These are phyloP conservation scores for Electrophaes corylata DNA, from an alignment of 2,888 invertebrate species.

Conservation along the genomic window DNA sequence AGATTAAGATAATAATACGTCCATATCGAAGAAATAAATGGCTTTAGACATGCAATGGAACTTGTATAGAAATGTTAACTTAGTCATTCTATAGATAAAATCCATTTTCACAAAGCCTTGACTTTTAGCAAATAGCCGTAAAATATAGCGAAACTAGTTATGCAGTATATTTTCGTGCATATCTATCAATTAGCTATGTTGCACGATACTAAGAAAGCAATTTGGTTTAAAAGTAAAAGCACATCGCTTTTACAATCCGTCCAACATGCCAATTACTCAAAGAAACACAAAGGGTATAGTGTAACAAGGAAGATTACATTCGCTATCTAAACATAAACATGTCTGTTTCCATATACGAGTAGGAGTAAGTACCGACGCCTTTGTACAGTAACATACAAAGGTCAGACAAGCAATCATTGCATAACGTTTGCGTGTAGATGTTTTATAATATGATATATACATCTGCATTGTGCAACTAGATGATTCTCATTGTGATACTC, in stretches of 20 bases:
- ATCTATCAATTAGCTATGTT: conserved; percentile 13
- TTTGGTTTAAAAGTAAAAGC: conserved; percentile 21
- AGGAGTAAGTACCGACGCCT: conserved; percentile 18
- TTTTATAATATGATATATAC: conserved; percentile 45
- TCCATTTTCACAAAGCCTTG: conserved; percentile 12
- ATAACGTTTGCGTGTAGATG: conserved; percentile 49
- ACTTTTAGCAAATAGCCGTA: conserved; percentile 1
- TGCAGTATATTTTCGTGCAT: conserved; percentile 1
- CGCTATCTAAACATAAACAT: conserved; percentile 26
- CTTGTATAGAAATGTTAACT: conserved; percentile 7
- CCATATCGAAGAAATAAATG: conserved; percentile 10
- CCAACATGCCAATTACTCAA: conserved; percentile 46
- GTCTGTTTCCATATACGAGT: conserved; percentile 16
- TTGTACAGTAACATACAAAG: conserved; percentile 52
- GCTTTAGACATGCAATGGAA: conserved; percentile 7
- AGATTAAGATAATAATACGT: conserved; percentile 13
- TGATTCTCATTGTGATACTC: conserved; percentile 13
- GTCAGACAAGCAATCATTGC: conserved; percentile 49
- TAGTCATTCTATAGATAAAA: conserved; percentile 6
- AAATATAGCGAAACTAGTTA: conserved; percentile 1
- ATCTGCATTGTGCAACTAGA: conserved; percentile 47
- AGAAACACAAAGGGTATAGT: conserved; percentile 41
- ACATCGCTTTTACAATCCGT: conserved; percentile 42
- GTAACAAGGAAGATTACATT: conserved; percentile 42
- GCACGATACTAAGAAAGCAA: conserved; percentile 9